These are phyloP conservation scores for Hemitrygon akajei DNA, from an alignment of 2,797 vertebrate species.

Conservation along the genomic window DNA sequence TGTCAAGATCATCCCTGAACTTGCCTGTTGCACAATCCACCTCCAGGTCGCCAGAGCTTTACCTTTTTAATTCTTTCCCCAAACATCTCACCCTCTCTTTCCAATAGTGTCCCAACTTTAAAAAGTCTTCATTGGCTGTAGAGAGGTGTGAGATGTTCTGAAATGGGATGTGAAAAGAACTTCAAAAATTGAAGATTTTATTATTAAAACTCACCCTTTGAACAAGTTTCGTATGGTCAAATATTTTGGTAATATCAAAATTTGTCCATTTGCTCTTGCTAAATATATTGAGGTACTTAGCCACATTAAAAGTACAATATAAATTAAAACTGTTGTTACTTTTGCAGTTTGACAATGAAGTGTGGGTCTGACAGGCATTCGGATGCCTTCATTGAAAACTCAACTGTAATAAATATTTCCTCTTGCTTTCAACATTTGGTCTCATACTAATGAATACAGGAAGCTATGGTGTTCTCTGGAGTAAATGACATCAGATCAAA, in stretches of 20 bases:
- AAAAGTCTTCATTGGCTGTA: no score
- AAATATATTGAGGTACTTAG: not conserved
- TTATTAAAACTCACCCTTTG: not conserved
- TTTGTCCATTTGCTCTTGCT: not conserved
- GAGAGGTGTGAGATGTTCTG: no score
- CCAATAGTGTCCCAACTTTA: no score
- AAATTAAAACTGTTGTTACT: not conserved
- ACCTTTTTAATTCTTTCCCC: not conserved
- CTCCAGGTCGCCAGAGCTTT: not conserved
- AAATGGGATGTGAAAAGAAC: no score
- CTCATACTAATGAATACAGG: constrained; percentile 73
- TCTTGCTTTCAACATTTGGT: constrained; percentile 39
- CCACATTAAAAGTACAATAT: not conserved
- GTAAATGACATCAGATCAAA: constrained; percentile 76
- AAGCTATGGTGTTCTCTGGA: constrained; percentile 70
- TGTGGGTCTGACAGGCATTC: not conserved
- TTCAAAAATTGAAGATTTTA: no score
- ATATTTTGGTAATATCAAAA: not conserved
- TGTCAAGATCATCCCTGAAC: not conserved
- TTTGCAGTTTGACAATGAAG: not conserved
- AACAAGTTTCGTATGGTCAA: not conserved
- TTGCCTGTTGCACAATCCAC: not conserved
- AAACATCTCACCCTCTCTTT: not conserved
- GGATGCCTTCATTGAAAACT: not conserved
- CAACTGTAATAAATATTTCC: constrained; percentile 5